Conservation (phyloP, 2,888 invertebrate genomes). For the Thera obeliscata region DNA sequence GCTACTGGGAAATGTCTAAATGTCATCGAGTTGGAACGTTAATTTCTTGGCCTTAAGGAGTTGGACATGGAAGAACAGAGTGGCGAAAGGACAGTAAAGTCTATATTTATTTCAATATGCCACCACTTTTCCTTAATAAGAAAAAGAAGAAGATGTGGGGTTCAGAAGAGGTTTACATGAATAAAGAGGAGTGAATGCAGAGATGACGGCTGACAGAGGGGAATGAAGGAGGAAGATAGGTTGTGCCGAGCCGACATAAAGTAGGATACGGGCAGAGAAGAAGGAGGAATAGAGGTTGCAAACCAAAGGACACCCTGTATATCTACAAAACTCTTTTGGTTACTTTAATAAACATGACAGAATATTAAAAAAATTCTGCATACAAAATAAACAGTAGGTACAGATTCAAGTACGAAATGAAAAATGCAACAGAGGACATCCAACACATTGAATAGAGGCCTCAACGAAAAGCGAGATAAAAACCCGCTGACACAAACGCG, state of each 20-base stretch:
- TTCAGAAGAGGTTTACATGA: no score
- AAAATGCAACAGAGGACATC: slow-evolving; percentile 69
- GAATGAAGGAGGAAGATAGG: no score
- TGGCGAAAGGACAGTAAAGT: not conserved
- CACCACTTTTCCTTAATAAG: not conserved
- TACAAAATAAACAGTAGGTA: slow-evolving; percentile 44
- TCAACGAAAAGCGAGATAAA: slow-evolving; percentile 61
- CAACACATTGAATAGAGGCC: slow-evolving; percentile 67
- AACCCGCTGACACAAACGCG: slow-evolving; percentile 61
- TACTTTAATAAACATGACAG: no score
- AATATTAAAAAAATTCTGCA: not conserved
- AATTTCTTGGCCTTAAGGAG: slow-evolving; percentile 46
- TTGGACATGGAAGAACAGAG: not conserved
- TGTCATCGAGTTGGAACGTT: slow-evolving; percentile 52
- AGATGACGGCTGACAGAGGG: no score
- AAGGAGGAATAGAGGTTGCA: no score
- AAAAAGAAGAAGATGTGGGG: no score
- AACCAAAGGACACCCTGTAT: not conserved
- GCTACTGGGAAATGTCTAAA: slow-evolving; percentile 30
- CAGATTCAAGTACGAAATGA: slow-evolving; percentile 66
- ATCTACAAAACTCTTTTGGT: no score
- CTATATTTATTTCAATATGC: not conserved
- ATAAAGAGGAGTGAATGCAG: no score
- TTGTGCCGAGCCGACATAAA: no score
- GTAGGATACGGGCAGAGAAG: no score